Conservation (phyloP, 2,888 invertebrate genomes). For the Napeogenes sylphis region DNA sequence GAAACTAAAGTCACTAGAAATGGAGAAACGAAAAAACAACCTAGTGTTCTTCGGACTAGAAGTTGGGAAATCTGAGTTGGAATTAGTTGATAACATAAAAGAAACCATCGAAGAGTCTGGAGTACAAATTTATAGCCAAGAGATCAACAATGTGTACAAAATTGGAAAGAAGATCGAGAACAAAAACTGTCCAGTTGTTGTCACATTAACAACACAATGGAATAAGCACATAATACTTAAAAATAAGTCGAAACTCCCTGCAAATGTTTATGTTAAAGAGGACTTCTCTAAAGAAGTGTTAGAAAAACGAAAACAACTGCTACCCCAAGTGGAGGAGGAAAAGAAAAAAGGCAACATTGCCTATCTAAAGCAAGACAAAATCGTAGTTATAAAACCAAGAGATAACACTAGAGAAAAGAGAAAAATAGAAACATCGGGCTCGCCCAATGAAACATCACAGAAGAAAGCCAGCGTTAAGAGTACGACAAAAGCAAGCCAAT, state of each 20-base stretch:
- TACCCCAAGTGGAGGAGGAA: conserved; percentile 11
- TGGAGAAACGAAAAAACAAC: too few species aligned
- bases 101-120: conserved; percentile 10
- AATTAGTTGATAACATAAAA: conserved; percentile 11
- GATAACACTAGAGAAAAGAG: conserved; percentile 24
- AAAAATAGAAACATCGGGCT: conserved; percentile 27
- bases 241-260: too few species aligned
- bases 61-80: not conserved
- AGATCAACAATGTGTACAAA: conserved; percentile 20
- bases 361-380: conserved; percentile 17
- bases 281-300: conserved; percentile 15
- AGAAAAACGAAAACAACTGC: conserved; percentile 10
- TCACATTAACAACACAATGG: conserved; percentile 22
- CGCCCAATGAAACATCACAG: conserved; percentile 21
- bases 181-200: conserved; percentile 23
- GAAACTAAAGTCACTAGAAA: too few species aligned
- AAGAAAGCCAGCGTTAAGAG: conserved; percentile 18
- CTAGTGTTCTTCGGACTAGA: too few species aligned
- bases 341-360: not conserved
- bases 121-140: conserved; percentile 15
- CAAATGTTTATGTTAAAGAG: too few species aligned
- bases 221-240: conserved; percentile 15
- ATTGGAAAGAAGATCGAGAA: conserved; percentile 10
- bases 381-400: conserved; percentile 20
- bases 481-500: conserved; percentile 15